Conservation (phyloP, 1,140 invertebrate genomes). For the Belonocnema kinseyi region DNA sequence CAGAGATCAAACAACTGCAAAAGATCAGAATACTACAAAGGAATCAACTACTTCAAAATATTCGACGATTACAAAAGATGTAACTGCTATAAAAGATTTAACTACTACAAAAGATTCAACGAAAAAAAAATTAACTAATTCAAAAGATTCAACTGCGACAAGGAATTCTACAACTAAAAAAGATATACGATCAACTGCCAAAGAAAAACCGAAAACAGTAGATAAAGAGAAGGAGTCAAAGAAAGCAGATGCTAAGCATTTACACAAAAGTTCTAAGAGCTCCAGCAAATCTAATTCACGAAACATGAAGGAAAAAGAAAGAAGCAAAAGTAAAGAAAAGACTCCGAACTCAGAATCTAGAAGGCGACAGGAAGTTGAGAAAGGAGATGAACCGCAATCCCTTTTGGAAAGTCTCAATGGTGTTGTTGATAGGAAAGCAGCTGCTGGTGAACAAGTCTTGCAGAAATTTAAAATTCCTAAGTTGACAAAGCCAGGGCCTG, state of each 20-base stretch:
- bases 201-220: slow-evolving; percentile 12
- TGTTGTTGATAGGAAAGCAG: slow-evolving; percentile 66
- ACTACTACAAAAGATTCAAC: slow-evolving; percentile 2
- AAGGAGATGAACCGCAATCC: slow-evolving; percentile 71
- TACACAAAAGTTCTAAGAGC: slow-evolving; percentile 8
- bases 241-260: background rate
- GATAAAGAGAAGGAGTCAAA: slow-evolving; percentile 27
- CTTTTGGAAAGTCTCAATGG: slow-evolving; percentile 79
- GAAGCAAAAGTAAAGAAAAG: background rate
- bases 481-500: slow-evolving; percentile 71
- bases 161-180: slow-evolving; percentile 53
- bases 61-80: background rate
- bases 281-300: background rate
- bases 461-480: slow-evolving; percentile 82
- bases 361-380: slow-evolving; percentile 40
- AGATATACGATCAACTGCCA: background rate
- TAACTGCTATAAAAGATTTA: too few species aligned
- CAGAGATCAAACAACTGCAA: slow-evolving; percentile 33
- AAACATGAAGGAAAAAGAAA: background rate
- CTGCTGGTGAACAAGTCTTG: slow-evolving; percentile 73
- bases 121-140: too few species aligned
- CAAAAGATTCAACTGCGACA: slow-evolving; percentile 32
- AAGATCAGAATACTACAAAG: slow-evolving; percentile 14
- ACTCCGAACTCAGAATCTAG: background rate
- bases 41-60: slow-evolving; percentile 10